Percentiles rank a stretch among this genome's conserved stretches.
Conservation (phyloP, 2,888 invertebrate species). For the Melanargia galathea region DNA sequence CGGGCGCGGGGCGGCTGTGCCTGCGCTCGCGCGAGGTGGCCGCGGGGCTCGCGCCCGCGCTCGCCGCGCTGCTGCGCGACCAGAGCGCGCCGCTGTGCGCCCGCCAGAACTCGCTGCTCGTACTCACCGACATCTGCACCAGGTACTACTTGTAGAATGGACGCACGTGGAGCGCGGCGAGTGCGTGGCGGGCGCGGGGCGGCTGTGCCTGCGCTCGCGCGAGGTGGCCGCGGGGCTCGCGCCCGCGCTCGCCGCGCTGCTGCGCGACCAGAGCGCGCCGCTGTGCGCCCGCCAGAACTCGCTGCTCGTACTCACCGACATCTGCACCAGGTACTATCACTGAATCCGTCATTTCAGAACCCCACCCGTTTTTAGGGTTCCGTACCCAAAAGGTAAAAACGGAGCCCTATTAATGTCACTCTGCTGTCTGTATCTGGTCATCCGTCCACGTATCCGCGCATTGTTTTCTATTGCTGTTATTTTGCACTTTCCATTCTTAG, state of each 20-base stretch:
- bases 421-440: too few relatives aligned
- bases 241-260: constrained; percentile 83
- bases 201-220: constrained; percentile 85
- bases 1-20: constrained; percentile 75
- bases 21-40: constrained; percentile 85
- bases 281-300: constrained; percentile 85
- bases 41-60: constrained; percentile 82
- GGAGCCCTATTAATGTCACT: too few relatives aligned
- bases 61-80: constrained; percentile 82
- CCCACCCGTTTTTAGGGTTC: too few relatives aligned
- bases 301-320: constrained; percentile 85
- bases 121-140: constrained; percentile 85
- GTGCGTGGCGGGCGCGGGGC: constrained; percentile 45
- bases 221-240: constrained; percentile 83
- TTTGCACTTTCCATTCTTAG: too few relatives aligned
- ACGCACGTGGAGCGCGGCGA: constrained; percentile 37
- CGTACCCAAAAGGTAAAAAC: too few relatives aligned
- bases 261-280: constrained; percentile 73
- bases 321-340: constrained; percentile 76
- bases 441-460: too few relatives aligned
- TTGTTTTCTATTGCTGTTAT: too few relatives aligned
- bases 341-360: too few relatives aligned
- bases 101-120: constrained; percentile 85
- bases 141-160: constrained; percentile 49
- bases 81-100: constrained; percentile 75